phyloP scores from a whole-genome alignment of 2,888 invertebrate species.

The Pseudococcus longispinus region DNA sequence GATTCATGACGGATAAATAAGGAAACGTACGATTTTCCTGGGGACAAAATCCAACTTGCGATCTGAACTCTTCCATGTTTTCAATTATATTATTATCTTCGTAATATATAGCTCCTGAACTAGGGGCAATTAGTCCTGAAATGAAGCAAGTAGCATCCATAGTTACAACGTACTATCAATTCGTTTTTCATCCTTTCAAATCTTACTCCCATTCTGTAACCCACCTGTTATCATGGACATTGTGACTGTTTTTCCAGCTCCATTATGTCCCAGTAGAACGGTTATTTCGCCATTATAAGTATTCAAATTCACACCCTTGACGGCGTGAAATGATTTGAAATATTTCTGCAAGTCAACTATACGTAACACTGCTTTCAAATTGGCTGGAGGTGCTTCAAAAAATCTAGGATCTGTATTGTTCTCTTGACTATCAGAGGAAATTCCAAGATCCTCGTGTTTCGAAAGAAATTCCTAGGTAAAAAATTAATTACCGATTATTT shows the following conservation, averaged over 20 bases:
- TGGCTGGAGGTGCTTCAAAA: conserved; percentile 59
- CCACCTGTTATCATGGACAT: conserved; percentile 74
- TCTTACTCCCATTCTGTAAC: too few relatives aligned
- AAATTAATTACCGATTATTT: too few relatives aligned
- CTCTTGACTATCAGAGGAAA: neutral
- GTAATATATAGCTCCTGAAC: conserved; percentile 65
- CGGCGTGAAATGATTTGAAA: conserved; percentile 65
- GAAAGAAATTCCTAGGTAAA: too few relatives aligned
- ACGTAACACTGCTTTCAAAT: conserved; percentile 62
- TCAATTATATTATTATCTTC: conserved; percentile 76
- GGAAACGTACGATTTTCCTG: conserved; percentile 87
- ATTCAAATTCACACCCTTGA: conserved; percentile 74
- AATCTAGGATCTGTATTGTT: neutral
- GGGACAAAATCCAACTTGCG: conserved; percentile 86
- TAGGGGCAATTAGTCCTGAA: conserved; percentile 52
- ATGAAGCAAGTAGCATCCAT: too few relatives aligned
- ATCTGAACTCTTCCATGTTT: conserved; percentile 72
- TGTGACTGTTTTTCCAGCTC: conserved; percentile 84
- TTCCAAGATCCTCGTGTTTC: too few relatives aligned
- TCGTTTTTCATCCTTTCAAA: too few relatives aligned
- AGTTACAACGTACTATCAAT: too few relatives aligned
- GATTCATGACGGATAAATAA: conserved; percentile 81
- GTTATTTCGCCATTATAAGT: conserved; percentile 86
- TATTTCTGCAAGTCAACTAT: conserved; percentile 61
- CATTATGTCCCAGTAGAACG: conserved; percentile 85